phyloP scores from a whole-genome alignment of 2,888 invertebrate genomes.

The Ceriagrion tenellum region DNA sequence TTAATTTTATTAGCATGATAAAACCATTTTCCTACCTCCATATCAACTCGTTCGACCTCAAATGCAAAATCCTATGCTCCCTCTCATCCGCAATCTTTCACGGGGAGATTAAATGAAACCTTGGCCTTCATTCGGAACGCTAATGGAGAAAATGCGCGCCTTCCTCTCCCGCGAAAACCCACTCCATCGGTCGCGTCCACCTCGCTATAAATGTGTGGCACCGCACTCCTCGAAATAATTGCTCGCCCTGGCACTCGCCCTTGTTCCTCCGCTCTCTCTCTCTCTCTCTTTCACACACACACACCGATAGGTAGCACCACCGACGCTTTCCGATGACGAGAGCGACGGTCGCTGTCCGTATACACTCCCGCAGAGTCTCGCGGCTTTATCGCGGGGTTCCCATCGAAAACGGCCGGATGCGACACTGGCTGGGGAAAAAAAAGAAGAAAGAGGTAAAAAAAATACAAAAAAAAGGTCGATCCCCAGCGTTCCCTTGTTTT shows the following conservation, averaged over 20 bases:
- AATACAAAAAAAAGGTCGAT: neutral
- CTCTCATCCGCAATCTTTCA: neutral
- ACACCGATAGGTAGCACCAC: neutral
- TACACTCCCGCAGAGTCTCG: neutral
- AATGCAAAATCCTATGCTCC: neutral
- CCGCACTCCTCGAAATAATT: neutral
- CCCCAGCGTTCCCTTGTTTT: neutral
- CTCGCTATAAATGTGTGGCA: neutral
- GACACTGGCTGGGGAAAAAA: neutral
- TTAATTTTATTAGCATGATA: too few species aligned
- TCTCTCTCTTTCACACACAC: neutral
- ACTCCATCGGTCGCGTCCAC: neutral
- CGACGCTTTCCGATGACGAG: conserved; percentile 9
- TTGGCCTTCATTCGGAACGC: neutral
- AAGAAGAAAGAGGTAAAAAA: neutral
- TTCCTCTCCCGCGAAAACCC: neutral
- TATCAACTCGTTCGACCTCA: too few species aligned
- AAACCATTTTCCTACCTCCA: too few species aligned
- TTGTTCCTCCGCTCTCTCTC: too few species aligned
- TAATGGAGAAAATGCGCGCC: neutral
- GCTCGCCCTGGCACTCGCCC: neutral
- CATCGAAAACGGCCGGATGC: conserved; percentile 23
- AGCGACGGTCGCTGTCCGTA: neutral
- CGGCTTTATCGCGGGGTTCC: neutral
- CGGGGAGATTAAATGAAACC: neutral